A percentile compares a stretch with the other conserved stretches of the same genome.
Conservation (phyloP, 1,140 invertebrate species). For the Stegodyphus mimosarum region DNA sequence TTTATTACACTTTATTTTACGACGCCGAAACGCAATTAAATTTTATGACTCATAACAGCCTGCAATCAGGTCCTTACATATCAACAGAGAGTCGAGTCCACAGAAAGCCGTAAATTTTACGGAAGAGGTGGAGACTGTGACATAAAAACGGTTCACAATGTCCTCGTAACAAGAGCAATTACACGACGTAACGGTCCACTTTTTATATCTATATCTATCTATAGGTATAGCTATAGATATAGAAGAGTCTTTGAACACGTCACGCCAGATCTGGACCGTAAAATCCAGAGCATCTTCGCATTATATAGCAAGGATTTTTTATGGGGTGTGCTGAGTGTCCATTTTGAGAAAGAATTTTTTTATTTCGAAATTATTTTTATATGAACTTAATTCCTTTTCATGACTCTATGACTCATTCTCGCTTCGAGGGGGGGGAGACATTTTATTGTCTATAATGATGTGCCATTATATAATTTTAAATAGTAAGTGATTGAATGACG, state of each 20-base stretch:
- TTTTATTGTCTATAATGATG: too few species aligned
- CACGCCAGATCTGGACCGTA: too few species aligned
- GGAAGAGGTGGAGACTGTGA: conserved; percentile 44
- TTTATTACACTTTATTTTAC: conserved; percentile 55
- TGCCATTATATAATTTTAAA: too few species aligned
- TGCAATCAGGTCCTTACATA: conserved; percentile 44
- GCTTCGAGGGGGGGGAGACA: too few species aligned
- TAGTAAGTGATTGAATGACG: too few species aligned
- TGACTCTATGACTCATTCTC: too few species aligned
- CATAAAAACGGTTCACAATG: conserved; percentile 55
- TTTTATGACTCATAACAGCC: conserved; percentile 57
- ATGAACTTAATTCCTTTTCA: too few species aligned
- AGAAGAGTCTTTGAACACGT: neutral
- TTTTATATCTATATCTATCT: conserved; percentile 40
- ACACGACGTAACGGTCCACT: conserved; percentile 41
- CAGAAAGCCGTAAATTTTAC: conserved; percentile 45
- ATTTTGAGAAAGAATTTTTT: too few species aligned
- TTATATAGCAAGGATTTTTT: too few species aligned
- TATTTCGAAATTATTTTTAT: too few species aligned
- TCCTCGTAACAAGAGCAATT: conserved; percentile 54
- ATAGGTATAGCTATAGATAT: neutral
- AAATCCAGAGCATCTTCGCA: too few species aligned
- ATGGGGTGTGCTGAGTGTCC: too few species aligned
- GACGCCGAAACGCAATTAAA: conserved; percentile 55
- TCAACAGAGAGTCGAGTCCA: conserved; percentile 41